Conservation (phyloP, 2,888 invertebrate genomes). For the Stegana nigrithorax region DNA sequence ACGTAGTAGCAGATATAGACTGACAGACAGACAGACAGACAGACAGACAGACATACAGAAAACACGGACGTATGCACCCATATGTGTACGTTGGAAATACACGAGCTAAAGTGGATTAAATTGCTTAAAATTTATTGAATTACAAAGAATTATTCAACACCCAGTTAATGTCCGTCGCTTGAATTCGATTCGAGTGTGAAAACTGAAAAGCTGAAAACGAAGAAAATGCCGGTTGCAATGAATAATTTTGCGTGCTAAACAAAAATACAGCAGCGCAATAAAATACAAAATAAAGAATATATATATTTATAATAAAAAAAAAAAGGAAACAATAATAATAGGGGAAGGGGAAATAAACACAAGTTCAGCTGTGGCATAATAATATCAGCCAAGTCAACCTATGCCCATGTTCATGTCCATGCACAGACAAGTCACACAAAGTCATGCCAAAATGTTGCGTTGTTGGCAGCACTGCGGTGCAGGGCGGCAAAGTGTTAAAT, state of each 20-base stretch:
- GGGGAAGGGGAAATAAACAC: neutral
- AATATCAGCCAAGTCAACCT: neutral
- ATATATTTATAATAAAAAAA: neutral
- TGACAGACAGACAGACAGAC: neutral
- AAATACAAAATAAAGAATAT: neutral
- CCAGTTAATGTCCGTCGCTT: constrained; percentile 25
- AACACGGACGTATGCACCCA: too few species aligned
- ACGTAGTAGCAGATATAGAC: constrained; percentile 18
- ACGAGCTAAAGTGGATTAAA: constrained; percentile 52
- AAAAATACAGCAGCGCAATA: neutral
- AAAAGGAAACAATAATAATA: too few species aligned
- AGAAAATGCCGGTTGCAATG: constrained; percentile 16
- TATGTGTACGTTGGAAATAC: constrained; percentile 25
- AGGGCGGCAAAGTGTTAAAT: constrained; percentile 25
- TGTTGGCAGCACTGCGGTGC: neutral
- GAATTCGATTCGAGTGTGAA: constrained; percentile 38
- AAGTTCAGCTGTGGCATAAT: too few species aligned
- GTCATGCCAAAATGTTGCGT: neutral
- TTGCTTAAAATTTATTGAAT: constrained; percentile 57
- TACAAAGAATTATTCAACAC: constrained; percentile 60
- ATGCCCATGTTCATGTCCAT: neutral
- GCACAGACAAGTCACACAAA: neutral
- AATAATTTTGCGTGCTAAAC: constrained; percentile 40
- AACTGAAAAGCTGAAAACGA: constrained; percentile 11
- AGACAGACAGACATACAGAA: neutral